Base-by-base conservation (phyloP, 2,888 invertebrate genomes). In the Neocrepidodera transversa region DNA sequence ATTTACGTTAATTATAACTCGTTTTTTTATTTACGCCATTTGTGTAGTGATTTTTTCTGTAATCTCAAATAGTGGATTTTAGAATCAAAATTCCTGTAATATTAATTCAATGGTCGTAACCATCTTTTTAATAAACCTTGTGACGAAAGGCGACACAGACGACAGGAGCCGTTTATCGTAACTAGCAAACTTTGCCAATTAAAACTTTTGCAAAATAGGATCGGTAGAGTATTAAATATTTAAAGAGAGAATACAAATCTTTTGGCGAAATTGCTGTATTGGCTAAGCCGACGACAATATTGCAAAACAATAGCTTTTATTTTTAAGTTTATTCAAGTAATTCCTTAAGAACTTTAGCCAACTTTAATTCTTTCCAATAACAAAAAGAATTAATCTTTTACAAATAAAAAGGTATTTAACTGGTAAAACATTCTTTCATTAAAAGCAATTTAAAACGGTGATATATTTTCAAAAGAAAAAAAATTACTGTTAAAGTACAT, bases 181-280 rank as follows among this genome's bases (percentile, higher is more conserved):
- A 51, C 48, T 45, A 50, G 50, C 30, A 57, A 55, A 59, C 49
- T 59, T 59, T 50, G 26, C 50, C 59, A 59, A 59, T 59, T 59
- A 55, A 55, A 53, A 54, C 20, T 53, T 53, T 53, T 8, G 18
- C 43, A 43, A 53, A 53, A 53, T 53, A 43, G 43, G 23, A 53
- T 53, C 35, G 53, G 42, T 26, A 53, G 16, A 40, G 43, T 53
- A 53, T 53, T 53, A 43, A 53, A 53, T 53, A 53, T 52, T 53
- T 43, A 20, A 43, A 53, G 20, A 38, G 23, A 42, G 13, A 42
- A 42, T 20, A 42, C 42, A 42, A 42, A 23, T 23, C 42, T 42
- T 20, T 10, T 23, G 20, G 20, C 3, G 20, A 23, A 42, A 23
- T 42, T n/a, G n/a, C 18, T 16, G 17, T 13, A 40, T 40, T 11